These are phyloP conservation scores for Oreochromis niloticus DNA, from an alignment of 2,113 vertebrate species.

Conservation along the genomic window DNA sequence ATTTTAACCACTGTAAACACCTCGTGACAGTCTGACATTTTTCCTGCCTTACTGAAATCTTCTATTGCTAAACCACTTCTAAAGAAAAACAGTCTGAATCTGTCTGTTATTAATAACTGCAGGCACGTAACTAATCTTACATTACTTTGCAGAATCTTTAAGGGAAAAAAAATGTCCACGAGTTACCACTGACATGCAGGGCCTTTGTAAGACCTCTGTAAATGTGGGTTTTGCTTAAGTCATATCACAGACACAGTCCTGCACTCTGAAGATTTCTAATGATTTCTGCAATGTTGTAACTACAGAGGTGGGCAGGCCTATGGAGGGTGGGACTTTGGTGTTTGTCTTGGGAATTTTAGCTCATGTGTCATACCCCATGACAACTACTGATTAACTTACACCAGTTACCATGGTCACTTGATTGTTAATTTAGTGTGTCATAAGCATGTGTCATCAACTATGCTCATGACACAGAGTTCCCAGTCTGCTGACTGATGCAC, in stretches of 20 bases:
- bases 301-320: neutral
- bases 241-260: too few species aligned
- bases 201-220: too few species aligned
- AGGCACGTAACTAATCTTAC: neutral
- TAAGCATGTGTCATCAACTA: neutral
- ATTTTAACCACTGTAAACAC: neutral
- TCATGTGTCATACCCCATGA: neutral
- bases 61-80: neutral
- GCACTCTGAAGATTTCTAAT: neutral
- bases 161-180: accelerated
- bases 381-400: neutral
- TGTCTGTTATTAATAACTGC: neutral
- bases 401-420: neutral
- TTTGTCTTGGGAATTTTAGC: neutral
- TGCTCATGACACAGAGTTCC: neutral
- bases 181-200: neutral
- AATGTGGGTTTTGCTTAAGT: too few species aligned
- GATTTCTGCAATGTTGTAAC: neutral
- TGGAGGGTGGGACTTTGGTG: neutral
- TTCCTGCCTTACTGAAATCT: neutral
- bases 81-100: neutral
- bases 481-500: neutral
- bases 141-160: neutral
- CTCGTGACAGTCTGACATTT: neutral
- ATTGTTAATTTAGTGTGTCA: neutral